Percentiles rank a stretch among this genome's conserved stretches.
These are phyloP conservation scores for Limanda limanda DNA, from an alignment of 2,113 vertebrate species.

Conservation along the genomic window DNA sequence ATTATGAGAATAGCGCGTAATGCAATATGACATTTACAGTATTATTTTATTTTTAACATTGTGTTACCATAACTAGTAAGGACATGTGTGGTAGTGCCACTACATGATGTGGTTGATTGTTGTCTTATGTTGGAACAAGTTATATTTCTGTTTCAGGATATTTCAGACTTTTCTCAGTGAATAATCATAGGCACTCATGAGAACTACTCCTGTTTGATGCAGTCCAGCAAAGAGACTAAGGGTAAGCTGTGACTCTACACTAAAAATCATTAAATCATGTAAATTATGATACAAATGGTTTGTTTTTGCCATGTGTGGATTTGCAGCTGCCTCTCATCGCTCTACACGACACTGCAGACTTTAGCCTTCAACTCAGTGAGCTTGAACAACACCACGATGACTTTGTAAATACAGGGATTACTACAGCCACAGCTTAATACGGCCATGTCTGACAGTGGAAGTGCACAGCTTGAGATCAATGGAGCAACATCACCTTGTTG, in stretches of 20 bases:
- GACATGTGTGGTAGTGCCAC: too few relatives aligned
- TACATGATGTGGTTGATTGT: too few relatives aligned
- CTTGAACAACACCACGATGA: conserved; percentile 18
- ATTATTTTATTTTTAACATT: too few relatives aligned
- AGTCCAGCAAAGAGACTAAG: not conserved
- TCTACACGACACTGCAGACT: not conserved
- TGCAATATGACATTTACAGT: too few relatives aligned
- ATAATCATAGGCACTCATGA: not conserved
- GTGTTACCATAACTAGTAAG: too few relatives aligned
- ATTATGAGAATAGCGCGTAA: too few relatives aligned
- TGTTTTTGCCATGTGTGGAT: not conserved
- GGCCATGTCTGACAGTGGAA: conserved; percentile 34
- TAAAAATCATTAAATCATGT: not conserved
- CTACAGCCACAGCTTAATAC: conserved; percentile 22
- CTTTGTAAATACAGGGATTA: conserved; percentile 49
- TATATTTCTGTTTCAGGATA: too few relatives aligned
- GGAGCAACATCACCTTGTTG: conserved; percentile 18
- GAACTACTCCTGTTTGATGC: too few relatives aligned
- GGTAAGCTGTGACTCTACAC: not conserved
- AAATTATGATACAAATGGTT: not conserved
- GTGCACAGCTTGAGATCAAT: conserved; percentile 33
- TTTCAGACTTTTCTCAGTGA: too few relatives aligned
- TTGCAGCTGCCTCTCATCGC: not conserved
- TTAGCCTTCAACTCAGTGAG: conserved; percentile 5
- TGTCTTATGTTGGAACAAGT: not conserved